Base-by-base conservation (phyloP, 2,888 invertebrate species). In the Mythimna impura region DNA sequence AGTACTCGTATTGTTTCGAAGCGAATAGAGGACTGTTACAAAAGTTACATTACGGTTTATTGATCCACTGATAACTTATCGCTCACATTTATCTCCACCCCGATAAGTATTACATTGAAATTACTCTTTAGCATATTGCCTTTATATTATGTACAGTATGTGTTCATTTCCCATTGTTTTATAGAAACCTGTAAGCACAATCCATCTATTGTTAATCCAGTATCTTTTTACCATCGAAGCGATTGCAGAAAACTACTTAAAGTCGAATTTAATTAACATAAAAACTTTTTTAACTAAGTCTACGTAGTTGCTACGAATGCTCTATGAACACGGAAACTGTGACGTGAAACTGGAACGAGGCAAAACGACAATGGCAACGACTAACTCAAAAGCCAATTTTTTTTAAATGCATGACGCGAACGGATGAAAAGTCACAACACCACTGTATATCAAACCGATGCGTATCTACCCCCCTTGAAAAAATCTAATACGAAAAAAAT, bases 61-160 rank as follows among this genome's bases (percentile, higher is more conserved):
- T 93, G 95, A 95, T 95, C 94, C 89, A 84, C 82, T 87, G 95
- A 95, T 95, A 94, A 86, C 88, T 91, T 95, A 95, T 95, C 95
- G 90, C 86, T 71, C 86, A 87, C 90, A 90, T 93, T 93, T 95
- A 94, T 94, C 95, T 91, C 81, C 81, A 80, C 76, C 83, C 76
- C 75, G 82, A 86, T 83, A 87, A 81, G 84, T 81, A 79, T 73
- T 85, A 77, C 82, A 74, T 76, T 79, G 66, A 71, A 87, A 85
- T 80, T 79, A 81, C 76, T 72, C 85, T 79, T 84, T 84, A 84
- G 77, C 77, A 77, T 84, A 77, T 74, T 70, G 76, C 74, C 50
- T 76, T 84, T 81, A 81, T 70, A 67, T 58, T 55, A 60, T 66
- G 34, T 80, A 66, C 60, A 52, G 67, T 36, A 47, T 80, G 74